These are phyloP conservation scores for Halcyon leucocephala DNA, from an alignment of 2,797 vertebrate genomes.

Conservation along the genomic window DNA sequence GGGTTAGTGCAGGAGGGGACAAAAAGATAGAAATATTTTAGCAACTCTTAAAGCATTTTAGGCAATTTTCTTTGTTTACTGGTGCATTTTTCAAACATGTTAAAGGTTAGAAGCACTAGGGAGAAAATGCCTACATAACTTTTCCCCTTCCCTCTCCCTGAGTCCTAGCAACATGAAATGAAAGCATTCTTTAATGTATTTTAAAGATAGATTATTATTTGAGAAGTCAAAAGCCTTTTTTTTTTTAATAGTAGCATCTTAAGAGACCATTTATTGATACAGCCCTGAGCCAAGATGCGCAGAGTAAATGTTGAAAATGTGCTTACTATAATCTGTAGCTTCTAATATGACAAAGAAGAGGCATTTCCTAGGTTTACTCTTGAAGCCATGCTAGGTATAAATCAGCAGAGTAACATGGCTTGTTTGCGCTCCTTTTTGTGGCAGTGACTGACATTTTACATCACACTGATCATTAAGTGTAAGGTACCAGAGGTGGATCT, in stretches of 20 bases:
- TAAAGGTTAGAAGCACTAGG: not conserved
- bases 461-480: not conserved
- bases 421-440: not conserved
- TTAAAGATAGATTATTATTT: not conserved
- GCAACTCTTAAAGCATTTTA: not conserved
- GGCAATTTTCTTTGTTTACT: not conserved
- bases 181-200: not conserved
- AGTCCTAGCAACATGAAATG: not conserved
- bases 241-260: not conserved
- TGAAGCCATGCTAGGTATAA: not conserved
- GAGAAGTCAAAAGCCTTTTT: not conserved
- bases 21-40: not conserved
- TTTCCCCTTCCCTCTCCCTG: not conserved
- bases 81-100: not conserved
- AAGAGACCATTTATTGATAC: not conserved
- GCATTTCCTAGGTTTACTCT: not conserved
- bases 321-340: not conserved
- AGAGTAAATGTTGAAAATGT: not conserved
- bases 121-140: fast-evolving
- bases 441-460: not conserved
- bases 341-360: not conserved
- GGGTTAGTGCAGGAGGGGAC: not conserved
- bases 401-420: not conserved
- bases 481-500: not conserved
- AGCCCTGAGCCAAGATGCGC: not conserved